Conservation (phyloP, 2,113 vertebrate genomes). For the Petromus typicus region DNA sequence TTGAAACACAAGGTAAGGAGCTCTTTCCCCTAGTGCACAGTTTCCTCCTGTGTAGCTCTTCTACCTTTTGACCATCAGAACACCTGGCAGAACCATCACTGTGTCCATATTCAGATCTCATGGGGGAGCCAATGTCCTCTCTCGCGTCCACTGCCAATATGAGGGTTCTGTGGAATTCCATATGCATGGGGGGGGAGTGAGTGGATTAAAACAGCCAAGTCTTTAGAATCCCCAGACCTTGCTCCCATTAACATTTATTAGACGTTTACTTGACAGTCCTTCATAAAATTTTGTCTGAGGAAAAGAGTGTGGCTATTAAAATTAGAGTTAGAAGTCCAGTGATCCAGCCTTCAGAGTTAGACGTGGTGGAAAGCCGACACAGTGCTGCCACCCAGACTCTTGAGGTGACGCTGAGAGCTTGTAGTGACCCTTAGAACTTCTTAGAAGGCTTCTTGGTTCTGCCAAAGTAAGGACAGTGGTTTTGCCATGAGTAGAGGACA, state of each 20-base stretch:
- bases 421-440: not conserved
- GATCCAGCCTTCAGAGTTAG: not conserved
- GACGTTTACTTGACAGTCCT: not conserved
- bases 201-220: not conserved
- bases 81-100: not conserved
- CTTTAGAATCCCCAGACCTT: not conserved
- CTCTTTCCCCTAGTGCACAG: not conserved
- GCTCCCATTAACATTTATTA: not conserved
- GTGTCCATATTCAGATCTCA: not conserved
- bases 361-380: not conserved
- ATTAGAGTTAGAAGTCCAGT: not conserved
- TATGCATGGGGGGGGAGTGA: not conserved
- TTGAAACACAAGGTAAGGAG: not conserved
- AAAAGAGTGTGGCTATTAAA: not conserved
- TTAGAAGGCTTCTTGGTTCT: not conserved
- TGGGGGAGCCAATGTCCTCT: not conserved
- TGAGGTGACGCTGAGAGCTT: no score
- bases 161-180: not conserved
- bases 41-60: not conserved
- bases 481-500: not conserved
- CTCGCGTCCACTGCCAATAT: rapidly evolving
- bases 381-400: not conserved
- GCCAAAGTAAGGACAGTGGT: no score
- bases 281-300: not conserved
- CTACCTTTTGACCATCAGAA: not conserved